Percentiles rank a stretch among this genome's conserved stretches.
Evolutionary conservation across 2,113 vertebrate species (phyloP).

Genomic region (Pseudonaja textilis): DNA sequence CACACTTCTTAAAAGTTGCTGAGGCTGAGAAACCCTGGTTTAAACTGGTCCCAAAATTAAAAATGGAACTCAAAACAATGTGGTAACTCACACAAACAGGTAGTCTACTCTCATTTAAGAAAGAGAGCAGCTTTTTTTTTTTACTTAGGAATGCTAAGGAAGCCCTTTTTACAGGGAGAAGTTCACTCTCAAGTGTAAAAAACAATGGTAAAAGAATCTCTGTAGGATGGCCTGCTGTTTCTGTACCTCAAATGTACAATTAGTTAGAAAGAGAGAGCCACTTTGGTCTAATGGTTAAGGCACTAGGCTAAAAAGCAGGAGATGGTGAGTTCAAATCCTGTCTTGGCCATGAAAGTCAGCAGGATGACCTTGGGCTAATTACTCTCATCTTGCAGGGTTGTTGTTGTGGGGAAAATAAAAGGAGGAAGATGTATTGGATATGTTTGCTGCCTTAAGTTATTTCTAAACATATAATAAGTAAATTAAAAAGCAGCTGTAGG

Average conservation of each 20-base stretch:
- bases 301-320: neutral
- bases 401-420: neutral
- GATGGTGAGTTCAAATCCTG: neutral
- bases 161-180: constrained; percentile 49
- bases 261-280: neutral
- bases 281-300: neutral
- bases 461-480: neutral
- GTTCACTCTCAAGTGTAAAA: constrained; percentile 43
- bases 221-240: constrained; percentile 33
- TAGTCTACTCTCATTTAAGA: neutral
- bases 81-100: neutral
- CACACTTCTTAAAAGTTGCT: neutral
- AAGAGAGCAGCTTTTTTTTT: neutral
- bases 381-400: neutral
- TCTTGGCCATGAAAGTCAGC: neutral
- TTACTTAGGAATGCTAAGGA: constrained; percentile 58
- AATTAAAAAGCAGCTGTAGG: neutral
- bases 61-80: neutral
- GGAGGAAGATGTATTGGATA: neutral
- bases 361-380: neutral
- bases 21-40: neutral
- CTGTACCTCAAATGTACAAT: constrained; percentile 36
- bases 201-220: constrained; percentile 54
- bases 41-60: neutral
- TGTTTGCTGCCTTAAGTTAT: neutral